Evolutionary conservation across 2,113 vertebrate genomes (phyloP).

Genomic region (Marmota flaviventris): DNA sequence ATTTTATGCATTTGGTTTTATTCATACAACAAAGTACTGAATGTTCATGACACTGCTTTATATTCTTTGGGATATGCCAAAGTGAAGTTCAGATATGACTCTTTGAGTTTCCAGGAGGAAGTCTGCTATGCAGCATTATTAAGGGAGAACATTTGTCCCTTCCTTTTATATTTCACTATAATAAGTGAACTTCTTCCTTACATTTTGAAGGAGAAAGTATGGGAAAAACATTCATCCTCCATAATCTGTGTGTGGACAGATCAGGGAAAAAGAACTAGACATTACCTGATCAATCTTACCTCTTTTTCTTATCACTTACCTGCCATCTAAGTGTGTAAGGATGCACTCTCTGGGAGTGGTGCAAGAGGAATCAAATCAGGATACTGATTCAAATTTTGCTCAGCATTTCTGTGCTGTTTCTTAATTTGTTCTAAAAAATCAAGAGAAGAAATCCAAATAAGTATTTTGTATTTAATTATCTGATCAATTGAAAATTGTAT

Average conservation of each 20-base stretch:
- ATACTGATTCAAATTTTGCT: neutral
- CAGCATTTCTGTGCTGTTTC: neutral
- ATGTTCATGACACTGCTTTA: neutral
- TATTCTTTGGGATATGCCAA: neutral
- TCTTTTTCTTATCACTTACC: neutral
- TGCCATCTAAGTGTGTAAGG: too few relatives aligned
- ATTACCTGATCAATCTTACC: neutral
- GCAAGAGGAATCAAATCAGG: neutral
- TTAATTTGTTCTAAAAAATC: constrained; percentile 15
- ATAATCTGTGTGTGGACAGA: too few relatives aligned
- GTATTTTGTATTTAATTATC: neutral
- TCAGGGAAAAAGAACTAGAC: neutral
- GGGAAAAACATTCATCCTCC: neutral
- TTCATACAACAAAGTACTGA: neutral
- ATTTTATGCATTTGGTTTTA: neutral
- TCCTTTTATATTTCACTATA: neutral
- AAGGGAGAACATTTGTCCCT: neutral
- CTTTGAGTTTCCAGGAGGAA: neutral
- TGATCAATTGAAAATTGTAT: neutral
- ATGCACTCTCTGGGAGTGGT: neutral
- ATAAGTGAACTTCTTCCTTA: neutral
- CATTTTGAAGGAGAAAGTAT: neutral
- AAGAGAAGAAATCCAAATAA: neutral
- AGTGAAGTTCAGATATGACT: neutral
- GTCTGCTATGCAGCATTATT: neutral